Conservation (phyloP, 2,888 invertebrate species). For the Oscheius sp. region DNA sequence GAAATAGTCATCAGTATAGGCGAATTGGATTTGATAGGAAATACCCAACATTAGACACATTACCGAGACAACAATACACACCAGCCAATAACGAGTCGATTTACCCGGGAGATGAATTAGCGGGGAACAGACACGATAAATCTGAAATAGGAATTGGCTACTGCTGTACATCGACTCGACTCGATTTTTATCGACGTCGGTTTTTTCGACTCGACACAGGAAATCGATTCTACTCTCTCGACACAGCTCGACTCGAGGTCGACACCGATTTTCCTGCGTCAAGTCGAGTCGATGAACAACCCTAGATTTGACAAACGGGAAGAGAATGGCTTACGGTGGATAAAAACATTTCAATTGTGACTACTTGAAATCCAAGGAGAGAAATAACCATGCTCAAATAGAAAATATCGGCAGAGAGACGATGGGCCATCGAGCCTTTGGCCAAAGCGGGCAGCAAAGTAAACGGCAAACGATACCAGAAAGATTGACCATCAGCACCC, state of each 20-base stretch:
- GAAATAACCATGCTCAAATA: constrained; percentile 30
- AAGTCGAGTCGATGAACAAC: no score
- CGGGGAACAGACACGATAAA: constrained; percentile 17
- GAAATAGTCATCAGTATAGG: constrained; percentile 19
- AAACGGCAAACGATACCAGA: constrained; percentile 24
- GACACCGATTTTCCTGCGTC: no score
- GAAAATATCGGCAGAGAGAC: constrained; percentile 10
- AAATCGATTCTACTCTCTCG: no score
- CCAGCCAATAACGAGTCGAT: background rate
- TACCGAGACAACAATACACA: background rate
- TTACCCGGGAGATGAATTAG: constrained; percentile 6
- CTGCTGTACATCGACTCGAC: no score
- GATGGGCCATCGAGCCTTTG: constrained; percentile 5
- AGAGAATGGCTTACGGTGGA: background rate
- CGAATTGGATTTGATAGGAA: background rate
- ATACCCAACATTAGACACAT: constrained; percentile 17
- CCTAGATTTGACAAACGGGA: no score
- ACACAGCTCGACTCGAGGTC: no score
- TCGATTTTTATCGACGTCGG: no score
- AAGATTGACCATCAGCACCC: background rate
- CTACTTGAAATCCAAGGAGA: constrained; percentile 21
- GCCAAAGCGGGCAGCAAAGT: constrained; percentile 11
- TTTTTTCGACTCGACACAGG: no score
- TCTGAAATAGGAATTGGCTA: no score
- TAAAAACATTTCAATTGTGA: constrained; percentile 23